Evolutionary conservation across 2,797 vertebrate species (phyloP), one percentile per base, ranked within the genome.

Genomic region (Halcyon leucocephala): DNA sequence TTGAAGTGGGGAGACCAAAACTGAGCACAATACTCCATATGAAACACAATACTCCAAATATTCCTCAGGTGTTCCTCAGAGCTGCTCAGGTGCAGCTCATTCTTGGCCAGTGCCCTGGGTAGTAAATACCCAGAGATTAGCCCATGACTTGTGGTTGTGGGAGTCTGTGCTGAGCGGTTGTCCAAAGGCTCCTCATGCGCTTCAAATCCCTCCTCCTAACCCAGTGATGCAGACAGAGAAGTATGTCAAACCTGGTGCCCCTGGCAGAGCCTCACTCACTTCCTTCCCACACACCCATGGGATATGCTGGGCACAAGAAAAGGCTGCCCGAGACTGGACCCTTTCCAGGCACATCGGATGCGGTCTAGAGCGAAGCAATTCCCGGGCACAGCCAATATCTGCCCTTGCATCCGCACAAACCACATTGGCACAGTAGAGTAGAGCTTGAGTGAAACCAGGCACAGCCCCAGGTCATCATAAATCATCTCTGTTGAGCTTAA

Each of bases 321-420:
- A 49, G 41, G 33, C 57, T 90, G 48, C 48, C 55, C 2, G 2
- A 60, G 39, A 31, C 14, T 48, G 58, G 57, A 61, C 5, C 14
- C 7, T 3, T 42, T 65, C 74, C 84, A 49, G n/a, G 41, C 3
- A 1, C 61, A 22, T 25, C 0, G 0, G 48, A 54, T 69, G 49
- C 3, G 26, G 29, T 37, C 51, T 62, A 39, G 22, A 91, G 54
- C 4, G 1, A 66, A 73, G 35, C 5, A n/a, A 29, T 29, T 62
- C 64, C 31, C 1, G 0, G 48, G 22, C 39, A 72, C 24, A n/a
- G 48, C 28, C 67, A 39, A 4, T 25, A 35, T 35, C 76, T 88
- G 79, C 57, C 44, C 77, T 89, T 7, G 0, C 20, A 37, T 21
- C 28, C 69, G 39, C 29, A 39, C 37, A 66, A 60, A n/a, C 64